Evolutionary conservation across 2,888 invertebrate genomes (phyloP).

Genomic region (Disparrhopalites patrizii): DNA sequence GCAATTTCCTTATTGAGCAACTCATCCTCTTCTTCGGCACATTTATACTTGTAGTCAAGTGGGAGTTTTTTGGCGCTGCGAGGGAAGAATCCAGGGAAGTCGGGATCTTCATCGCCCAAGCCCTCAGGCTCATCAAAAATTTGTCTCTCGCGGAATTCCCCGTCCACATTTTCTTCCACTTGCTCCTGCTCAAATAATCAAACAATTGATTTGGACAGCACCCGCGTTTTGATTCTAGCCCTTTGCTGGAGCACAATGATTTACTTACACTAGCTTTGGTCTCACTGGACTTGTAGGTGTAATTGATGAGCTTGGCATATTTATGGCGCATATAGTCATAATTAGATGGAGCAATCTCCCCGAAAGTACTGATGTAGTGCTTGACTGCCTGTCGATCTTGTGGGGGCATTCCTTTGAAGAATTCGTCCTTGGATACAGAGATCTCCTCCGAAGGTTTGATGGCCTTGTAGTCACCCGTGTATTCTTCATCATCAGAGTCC

Average conservation of each 20-base stretch:
- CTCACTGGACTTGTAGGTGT: neutral
- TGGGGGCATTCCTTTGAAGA: conserved; percentile 17
- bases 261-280: neutral
- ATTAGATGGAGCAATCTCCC: conserved; percentile 25
- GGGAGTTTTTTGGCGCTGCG: conserved; percentile 24
- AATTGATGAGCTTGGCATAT: conserved; percentile 20
- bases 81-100: conserved; percentile 28
- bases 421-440: conserved; percentile 13
- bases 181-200: too few relatives aligned
- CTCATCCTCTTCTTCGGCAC: conserved; percentile 56
- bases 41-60: conserved; percentile 22
- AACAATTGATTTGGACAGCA: neutral
- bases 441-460: conserved; percentile 15
- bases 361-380: conserved; percentile 5
- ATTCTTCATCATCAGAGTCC: conserved; percentile 5
- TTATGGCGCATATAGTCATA: conserved; percentile 28
- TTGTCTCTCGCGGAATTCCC: conserved; percentile 10
- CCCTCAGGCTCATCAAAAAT: conserved; percentile 20
- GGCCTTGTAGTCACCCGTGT: neutral
- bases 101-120: conserved; percentile 29
- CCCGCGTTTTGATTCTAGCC: neutral
- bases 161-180: neutral
- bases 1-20: conserved; percentile 49
- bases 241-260: too few relatives aligned
- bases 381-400: conserved; percentile 7